Evolutionary conservation across 2,797 vertebrate species (phyloP).

Genomic region (Gastrophryne carolinensis): DNA sequence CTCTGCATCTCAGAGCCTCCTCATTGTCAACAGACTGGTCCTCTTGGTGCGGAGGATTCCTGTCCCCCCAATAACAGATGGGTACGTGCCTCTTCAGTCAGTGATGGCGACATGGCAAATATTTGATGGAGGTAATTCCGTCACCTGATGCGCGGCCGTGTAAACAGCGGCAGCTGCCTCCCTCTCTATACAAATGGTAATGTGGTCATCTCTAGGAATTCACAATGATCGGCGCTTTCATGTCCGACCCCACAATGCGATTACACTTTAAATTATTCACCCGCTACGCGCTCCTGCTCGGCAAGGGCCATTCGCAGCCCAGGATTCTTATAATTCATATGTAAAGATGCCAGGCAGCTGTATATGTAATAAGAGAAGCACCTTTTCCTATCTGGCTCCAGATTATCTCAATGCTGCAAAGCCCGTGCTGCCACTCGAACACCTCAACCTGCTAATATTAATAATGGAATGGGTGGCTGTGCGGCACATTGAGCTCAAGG

Average conservation of each 20-base stretch:
- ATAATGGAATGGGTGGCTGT: too few relatives aligned
- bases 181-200: conserved; percentile 12
- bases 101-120: conserved; percentile 36
- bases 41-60: conserved; percentile 19
- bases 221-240: conserved; percentile 10
- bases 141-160: conserved; percentile 29
- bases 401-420: too few relatives aligned
- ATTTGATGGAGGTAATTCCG: conserved; percentile 46
- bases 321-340: neutral
- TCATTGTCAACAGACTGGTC: neutral
- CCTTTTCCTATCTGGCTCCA: too few relatives aligned
- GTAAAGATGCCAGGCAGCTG: neutral
- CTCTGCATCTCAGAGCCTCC: neutral
- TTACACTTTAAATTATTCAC: conserved; percentile 21
- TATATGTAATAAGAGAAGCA: too few relatives aligned
- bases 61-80: conserved; percentile 33
- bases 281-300: neutral
- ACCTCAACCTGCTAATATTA: too few relatives aligned
- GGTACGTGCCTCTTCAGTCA: conserved; percentile 18
- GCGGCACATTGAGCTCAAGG: too few relatives aligned
- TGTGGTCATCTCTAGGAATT: conserved; percentile 2
- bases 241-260: conserved; percentile 22
- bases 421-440: too few relatives aligned
- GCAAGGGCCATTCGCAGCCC: neutral
- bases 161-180: conserved; percentile 34